phyloP scores from a whole-genome alignment of 1,140 invertebrate species.

The Probaryconus sp. region DNA sequence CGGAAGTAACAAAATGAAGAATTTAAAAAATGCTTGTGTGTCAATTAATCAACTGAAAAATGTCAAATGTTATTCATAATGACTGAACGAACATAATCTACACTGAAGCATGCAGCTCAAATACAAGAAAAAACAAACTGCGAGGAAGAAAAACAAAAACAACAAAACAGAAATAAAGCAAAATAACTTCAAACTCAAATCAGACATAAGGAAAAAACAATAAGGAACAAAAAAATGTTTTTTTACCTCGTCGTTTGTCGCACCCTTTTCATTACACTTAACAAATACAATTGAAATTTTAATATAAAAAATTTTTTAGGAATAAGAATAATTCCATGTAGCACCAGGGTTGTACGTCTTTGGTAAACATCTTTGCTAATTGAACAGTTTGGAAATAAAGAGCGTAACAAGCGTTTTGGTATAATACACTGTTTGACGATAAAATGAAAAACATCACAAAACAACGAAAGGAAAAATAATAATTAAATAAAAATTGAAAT shows the following conservation, averaged over 20 bases:
- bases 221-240: conserved; percentile 56
- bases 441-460: conserved; percentile 40
- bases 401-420: conserved; percentile 50
- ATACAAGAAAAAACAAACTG: conserved; percentile 53
- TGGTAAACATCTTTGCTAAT: conserved; percentile 12
- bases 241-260: conserved; percentile 60
- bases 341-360: conserved; percentile 72
- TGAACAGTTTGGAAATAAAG: conserved; percentile 29
- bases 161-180: conserved; percentile 38
- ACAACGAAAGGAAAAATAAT: conserved; percentile 20
- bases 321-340: conserved; percentile 78
- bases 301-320: conserved; percentile 54
- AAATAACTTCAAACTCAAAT: too few species aligned
- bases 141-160: conserved; percentile 55
- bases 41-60: too few species aligned
- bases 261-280: conserved; percentile 43
- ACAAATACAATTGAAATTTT: conserved; percentile 16
- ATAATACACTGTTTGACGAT: conserved; percentile 6
- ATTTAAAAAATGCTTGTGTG: too few species aligned
- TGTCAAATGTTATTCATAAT: conserved; percentile 30
- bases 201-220: background rate
- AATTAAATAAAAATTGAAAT: conserved; percentile 9
- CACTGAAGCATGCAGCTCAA: conserved; percentile 55
- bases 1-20: too few species aligned
- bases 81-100: conserved; percentile 51